phyloP scores from a whole-genome alignment of 2,888 invertebrate species.

The Podabrus alpinus region DNA sequence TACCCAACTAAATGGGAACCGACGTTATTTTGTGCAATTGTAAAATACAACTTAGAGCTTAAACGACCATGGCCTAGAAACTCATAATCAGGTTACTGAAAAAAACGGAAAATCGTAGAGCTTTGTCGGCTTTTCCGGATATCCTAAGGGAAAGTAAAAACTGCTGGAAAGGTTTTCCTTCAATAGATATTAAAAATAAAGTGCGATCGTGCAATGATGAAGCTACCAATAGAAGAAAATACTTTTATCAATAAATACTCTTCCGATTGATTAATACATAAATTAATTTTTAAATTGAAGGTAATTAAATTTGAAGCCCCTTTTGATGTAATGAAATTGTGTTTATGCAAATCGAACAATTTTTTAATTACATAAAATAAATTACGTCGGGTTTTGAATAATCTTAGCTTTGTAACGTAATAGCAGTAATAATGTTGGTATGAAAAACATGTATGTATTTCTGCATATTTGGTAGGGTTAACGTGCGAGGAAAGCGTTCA shows the following conservation, averaged over 20 bases:
- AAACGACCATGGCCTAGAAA: conserved; percentile 12
- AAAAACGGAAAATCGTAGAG: conserved; percentile 10
- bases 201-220: conserved; percentile 13
- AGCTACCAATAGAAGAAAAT: not conserved
- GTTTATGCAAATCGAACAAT: too few relatives aligned
- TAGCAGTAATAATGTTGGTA: conserved; percentile 15
- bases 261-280: not conserved
- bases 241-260: not conserved
- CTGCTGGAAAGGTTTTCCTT: conserved; percentile 9
- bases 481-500: conserved; percentile 16
- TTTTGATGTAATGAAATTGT: too few relatives aligned
- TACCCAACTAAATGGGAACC: not conserved
- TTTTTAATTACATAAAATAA: too few relatives aligned
- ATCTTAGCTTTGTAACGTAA: conserved; percentile 13
- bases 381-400: too few relatives aligned
- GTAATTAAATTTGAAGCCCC: not conserved
- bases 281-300: not conserved
- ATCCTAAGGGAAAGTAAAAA: conserved; percentile 13
- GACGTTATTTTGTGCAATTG: not conserved
- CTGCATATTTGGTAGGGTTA: conserved; percentile 24
- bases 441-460: conserved; percentile 19
- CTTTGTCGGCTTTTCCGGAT: conserved; percentile 18
- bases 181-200: conserved; percentile 18
- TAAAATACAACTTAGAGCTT: not conserved
- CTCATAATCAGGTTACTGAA: conserved; percentile 6